phyloP scores from a whole-genome alignment of 2,113 vertebrate genomes.

The Phodopus roborovskii region DNA sequence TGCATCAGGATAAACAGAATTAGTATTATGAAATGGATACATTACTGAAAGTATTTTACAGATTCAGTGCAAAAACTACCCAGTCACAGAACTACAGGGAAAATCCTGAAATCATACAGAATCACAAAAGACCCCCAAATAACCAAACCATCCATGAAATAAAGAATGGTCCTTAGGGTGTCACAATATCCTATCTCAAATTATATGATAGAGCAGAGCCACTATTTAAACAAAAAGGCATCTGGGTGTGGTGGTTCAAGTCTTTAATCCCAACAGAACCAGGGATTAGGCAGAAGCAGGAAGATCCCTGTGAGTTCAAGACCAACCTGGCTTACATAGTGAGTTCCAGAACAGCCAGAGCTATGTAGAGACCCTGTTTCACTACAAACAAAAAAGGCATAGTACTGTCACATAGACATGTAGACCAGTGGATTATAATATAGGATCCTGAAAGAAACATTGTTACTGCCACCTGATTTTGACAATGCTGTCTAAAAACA shows the following conservation, averaged over 20 bases:
- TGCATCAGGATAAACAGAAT: neutral
- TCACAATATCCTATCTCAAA: neutral
- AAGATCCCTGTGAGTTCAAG: neutral
- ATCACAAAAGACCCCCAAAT: neutral
- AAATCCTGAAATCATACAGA: neutral
- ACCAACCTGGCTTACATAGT: neutral
- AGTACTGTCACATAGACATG: neutral
- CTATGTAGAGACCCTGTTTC: neutral
- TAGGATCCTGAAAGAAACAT: neutral
- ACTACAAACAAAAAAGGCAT: neutral
- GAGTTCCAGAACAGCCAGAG: neutral
- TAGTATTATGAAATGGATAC: neutral
- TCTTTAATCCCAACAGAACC: neutral
- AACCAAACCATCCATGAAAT: neutral
- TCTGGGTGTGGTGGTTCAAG: neutral
- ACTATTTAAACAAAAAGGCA: neutral
- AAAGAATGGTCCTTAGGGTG: neutral
- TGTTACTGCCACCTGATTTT: neutral
- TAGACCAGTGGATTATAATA: neutral
- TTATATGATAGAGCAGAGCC: neutral
- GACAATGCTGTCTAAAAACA: neutral
- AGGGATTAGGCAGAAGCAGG: neutral
- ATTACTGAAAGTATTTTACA: neutral
- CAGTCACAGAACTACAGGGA: neutral
- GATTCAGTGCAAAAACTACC: neutral